Evolutionary conservation across 2,888 invertebrate species (phyloP).

Genomic region (Trichopoda pennipes): DNA sequence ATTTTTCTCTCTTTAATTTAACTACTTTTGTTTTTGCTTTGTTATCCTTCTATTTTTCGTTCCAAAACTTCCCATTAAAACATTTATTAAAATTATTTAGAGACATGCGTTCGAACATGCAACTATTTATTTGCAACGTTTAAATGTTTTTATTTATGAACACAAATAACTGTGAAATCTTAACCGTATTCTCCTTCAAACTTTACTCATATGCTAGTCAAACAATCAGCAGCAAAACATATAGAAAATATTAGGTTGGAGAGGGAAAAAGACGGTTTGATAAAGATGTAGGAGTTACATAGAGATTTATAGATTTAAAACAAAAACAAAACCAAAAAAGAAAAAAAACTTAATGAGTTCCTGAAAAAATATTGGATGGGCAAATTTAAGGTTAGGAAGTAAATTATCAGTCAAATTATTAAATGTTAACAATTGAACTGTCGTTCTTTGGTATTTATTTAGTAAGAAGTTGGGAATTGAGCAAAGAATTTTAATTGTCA

Average conservation of each 20-base stretch:
- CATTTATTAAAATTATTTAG: slow-evolving; percentile 55
- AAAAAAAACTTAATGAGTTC: no score
- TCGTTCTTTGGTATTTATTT: no score
- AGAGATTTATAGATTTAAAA: no score
- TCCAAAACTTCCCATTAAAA: slow-evolving; percentile 58
- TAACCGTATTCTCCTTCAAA: slow-evolving; percentile 66
- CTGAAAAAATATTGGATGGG: no score
- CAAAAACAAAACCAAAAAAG: no score
- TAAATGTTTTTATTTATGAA: slow-evolving; percentile 52
- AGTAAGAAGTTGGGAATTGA: no score
- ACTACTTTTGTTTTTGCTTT: slow-evolving; percentile 2
- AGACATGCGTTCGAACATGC: slow-evolving; percentile 61
- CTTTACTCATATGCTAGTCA: slow-evolving; percentile 52
- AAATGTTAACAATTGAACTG: no score
- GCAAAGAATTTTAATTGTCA: no score
- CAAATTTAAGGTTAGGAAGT: no score
- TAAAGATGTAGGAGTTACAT: no score
- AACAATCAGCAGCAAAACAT: slow-evolving; percentile 32
- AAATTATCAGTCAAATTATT: no score
- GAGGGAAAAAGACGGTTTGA: not conserved
- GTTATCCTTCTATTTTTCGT: slow-evolving; percentile 22
- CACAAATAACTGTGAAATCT: slow-evolving; percentile 63
- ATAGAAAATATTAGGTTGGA: slow-evolving; percentile 12
- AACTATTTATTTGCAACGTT: slow-evolving; percentile 38
- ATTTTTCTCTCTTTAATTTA: not conserved